These are phyloP conservation scores for Apocheima hispidaria DNA, from an alignment of 2,888 invertebrate genomes.

Conservation along the genomic window DNA sequence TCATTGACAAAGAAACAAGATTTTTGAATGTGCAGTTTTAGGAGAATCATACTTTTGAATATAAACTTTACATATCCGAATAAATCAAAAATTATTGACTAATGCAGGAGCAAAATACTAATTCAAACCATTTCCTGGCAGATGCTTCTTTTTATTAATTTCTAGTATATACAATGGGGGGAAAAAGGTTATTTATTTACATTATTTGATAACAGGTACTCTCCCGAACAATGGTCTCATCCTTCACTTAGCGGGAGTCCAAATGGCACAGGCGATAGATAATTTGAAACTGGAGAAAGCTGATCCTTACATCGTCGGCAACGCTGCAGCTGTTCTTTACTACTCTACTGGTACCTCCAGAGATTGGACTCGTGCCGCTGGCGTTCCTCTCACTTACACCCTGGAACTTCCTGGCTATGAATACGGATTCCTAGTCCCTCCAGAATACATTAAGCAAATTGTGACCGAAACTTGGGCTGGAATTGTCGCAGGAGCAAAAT, in stretches of 20 bases:
- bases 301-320: conserved; percentile 83
- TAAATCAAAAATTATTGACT: no score
- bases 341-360: conserved; percentile 88
- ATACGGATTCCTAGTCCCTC: conserved; percentile 84
- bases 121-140: no score
- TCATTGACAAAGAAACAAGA: no score
- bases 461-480: conserved; percentile 88
- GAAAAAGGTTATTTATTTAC: not conserved
- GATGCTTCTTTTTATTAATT: no score
- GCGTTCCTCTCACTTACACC: conserved; percentile 87
- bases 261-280: conserved; percentile 78
- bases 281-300: conserved; percentile 70
- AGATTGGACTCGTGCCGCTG: conserved; percentile 88
- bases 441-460: conserved; percentile 82
- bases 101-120: no score
- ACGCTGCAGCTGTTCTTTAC: conserved; percentile 85
- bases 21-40: no score
- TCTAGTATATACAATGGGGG: not conserved
- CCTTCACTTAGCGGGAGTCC: conserved; percentile 74
- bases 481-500: conserved; percentile 72
- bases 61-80: no score
- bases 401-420: conserved; percentile 88
- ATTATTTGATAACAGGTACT: conserved; percentile 58
- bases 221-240: conserved; percentile 82
- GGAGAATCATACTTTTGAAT: no score